Evolutionary conservation across 92 coral and sea anemone species (phyloP).

Genomic region (Blastomussa wellsi): DNA sequence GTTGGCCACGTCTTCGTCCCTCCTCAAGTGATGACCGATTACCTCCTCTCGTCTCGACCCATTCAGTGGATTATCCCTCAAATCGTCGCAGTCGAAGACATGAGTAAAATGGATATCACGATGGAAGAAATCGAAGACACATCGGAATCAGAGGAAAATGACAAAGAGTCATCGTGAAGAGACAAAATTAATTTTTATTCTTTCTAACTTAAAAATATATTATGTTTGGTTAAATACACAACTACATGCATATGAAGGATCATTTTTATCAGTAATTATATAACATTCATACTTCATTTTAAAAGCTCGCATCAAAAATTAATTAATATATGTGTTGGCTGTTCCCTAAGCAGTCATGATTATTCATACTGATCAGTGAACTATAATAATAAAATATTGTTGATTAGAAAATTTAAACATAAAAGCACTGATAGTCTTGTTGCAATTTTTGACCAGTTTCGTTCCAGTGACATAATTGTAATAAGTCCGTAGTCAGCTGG

Average conservation of each 20-base stretch:
- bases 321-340: not conserved
- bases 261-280: not conserved
- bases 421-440: not conserved
- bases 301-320: not conserved
- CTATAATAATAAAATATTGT: not conserved
- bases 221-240: not conserved
- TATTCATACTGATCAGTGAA: not conserved
- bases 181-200: not conserved
- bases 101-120: slow-evolving; percentile 76
- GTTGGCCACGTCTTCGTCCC: slow-evolving; percentile 83
- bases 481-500: no score
- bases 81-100: slow-evolving; percentile 79
- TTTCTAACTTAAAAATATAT: not conserved
- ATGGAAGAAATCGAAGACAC: slow-evolving; percentile 88
- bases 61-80: slow-evolving; percentile 95
- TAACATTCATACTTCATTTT: not conserved
- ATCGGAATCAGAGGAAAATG: slow-evolving; percentile 55
- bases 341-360: not conserved
- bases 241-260: not conserved
- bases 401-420: not conserved
- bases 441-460: not conserved
- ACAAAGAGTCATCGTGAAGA: not conserved
- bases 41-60: slow-evolving; percentile 91
- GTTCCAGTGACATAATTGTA: not conserved
- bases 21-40: slow-evolving; percentile 81